Evolutionary conservation across 1,140 invertebrate species (phyloP).

Genomic region (Drosophila ambigua): DNA sequence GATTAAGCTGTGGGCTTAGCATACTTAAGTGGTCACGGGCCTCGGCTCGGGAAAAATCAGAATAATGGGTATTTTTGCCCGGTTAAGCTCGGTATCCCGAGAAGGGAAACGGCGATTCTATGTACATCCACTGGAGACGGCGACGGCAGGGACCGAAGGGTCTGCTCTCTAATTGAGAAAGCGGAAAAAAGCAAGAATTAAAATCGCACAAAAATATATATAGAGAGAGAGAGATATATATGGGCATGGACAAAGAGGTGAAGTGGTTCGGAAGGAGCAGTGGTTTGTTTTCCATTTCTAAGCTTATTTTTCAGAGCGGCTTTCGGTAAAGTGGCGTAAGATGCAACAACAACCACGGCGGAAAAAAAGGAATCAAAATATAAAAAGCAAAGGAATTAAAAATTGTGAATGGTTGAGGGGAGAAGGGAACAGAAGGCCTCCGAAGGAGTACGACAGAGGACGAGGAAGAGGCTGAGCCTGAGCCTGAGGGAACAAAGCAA

Average conservation of each 20-base stretch:
- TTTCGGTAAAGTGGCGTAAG: constrained; percentile 59
- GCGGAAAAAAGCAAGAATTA: constrained; percentile 75
- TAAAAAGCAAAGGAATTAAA: constrained; percentile 74
- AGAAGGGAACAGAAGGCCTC: background rate
- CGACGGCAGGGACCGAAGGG: constrained; percentile 13
- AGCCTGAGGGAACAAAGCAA: constrained; percentile 38
- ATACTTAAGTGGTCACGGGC: constrained; percentile 77
- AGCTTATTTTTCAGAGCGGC: constrained; percentile 74
- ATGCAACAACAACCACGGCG: constrained; percentile 54
- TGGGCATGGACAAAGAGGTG: constrained; percentile 41
- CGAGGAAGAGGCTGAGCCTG: background rate
- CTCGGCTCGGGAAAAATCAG: constrained; percentile 39
- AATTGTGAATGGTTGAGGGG: constrained; percentile 42
- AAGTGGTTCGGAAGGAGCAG: constrained; percentile 14
- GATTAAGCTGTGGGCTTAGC: constrained; percentile 78
- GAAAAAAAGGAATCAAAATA: constrained; percentile 56
- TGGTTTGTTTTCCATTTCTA: constrained; percentile 73
- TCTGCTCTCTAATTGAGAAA: constrained; percentile 74
- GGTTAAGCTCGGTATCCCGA: constrained; percentile 54
- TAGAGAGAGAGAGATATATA: constrained; percentile 16
- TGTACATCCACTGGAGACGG: constrained; percentile 35
- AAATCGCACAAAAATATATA: constrained; percentile 47
- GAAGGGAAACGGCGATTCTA: constrained; percentile 38
- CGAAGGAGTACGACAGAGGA: background rate
- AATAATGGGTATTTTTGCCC: constrained; percentile 9